Base-by-base conservation (phyloP, 64 coral and sea anemone species). In the Porites australiensis region DNA sequence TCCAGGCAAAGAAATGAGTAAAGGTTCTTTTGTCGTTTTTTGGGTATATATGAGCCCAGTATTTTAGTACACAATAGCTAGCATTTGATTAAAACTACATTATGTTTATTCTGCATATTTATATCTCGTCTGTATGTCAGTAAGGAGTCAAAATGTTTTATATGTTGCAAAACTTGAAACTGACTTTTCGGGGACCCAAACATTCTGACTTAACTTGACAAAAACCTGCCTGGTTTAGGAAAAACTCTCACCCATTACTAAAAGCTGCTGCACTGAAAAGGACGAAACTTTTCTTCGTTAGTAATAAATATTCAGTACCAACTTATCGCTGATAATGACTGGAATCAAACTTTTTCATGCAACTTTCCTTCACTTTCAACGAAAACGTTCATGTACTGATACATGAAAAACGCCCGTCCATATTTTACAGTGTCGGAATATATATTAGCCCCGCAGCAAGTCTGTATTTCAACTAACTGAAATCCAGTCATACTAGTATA, bases 21-120 rank as follows among this genome's bases (percentile, higher is more conserved):
- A n/a, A n/a, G n/a, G 12, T 57, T 57, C 54, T 57, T 57, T 57
- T 7, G 12, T 57, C 54, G 54, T 57, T 57, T 9, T 57, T 6
- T 12, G 27, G 54, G 54, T 57, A 57, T 57, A 57, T 12, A 57
- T 57, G 5, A 55, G 53, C 3, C 54, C 54, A 57, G 54, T 57
- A 57, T 57, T 57, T 57, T 12, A 5, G 12, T 37, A 57, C 7
- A 57, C 12, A 57, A 9, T 57, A 57, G 12, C 54, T 12, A 57
- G 54, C 54, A 57, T 66, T 18, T 58, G 60, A 46, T 44, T 65
- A 64, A 83, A 63, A 83, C 72, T 12, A 11, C 61, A 43, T 82
- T 47, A 48, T 83, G 60, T 83, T 83, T 83, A 83, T 37, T 37
- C 27, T 64, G 79, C 79, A 51, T 79, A 37, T 12, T 49, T 9